Evolutionary conservation across 2,888 invertebrate genomes (phyloP).

Genomic region (Hymenopus coronatus): DNA sequence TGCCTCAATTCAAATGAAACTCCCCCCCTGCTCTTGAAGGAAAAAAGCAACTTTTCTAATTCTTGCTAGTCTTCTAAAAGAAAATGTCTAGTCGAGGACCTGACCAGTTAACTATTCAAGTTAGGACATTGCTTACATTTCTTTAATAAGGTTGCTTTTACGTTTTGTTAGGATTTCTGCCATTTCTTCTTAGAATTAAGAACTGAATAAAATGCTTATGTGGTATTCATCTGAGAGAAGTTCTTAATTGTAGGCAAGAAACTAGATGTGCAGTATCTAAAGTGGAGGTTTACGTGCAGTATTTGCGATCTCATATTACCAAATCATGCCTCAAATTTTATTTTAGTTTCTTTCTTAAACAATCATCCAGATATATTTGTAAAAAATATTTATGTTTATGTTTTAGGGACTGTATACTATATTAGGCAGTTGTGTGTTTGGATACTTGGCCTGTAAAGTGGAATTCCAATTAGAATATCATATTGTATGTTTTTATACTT

Average conservation of each 20-base stretch:
- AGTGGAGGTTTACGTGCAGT: constrained; percentile 18
- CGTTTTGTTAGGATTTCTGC: background rate
- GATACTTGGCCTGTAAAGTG: constrained; percentile 12
- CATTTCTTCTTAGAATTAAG: constrained; percentile 1
- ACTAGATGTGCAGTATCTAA: background rate
- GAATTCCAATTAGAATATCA: constrained; percentile 9
- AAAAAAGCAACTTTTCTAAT: constrained; percentile 2
- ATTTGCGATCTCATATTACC: constrained; percentile 29
- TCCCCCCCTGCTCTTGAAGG: background rate
- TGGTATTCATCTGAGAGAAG: background rate
- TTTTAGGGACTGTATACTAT: background rate
- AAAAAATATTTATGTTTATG: constrained; percentile 5
- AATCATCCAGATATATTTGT: constrained; percentile 15
- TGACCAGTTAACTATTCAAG: constrained; percentile 26
- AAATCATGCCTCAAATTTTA: constrained; percentile 22
- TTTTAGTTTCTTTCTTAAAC: constrained; percentile 17
- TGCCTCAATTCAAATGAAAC: background rate
- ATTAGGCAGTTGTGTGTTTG: constrained; percentile 1
- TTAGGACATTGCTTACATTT: constrained; percentile 2
- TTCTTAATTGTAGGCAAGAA: background rate
- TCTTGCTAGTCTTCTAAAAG: constrained; percentile 32
- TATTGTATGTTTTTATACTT: constrained; percentile 9
- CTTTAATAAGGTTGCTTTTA: constrained; percentile 10
- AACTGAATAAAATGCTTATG: background rate
- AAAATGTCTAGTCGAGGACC: constrained; percentile 33